Conservation (phyloP, 2,888 invertebrate species). For the Sminthurides aquaticus region DNA sequence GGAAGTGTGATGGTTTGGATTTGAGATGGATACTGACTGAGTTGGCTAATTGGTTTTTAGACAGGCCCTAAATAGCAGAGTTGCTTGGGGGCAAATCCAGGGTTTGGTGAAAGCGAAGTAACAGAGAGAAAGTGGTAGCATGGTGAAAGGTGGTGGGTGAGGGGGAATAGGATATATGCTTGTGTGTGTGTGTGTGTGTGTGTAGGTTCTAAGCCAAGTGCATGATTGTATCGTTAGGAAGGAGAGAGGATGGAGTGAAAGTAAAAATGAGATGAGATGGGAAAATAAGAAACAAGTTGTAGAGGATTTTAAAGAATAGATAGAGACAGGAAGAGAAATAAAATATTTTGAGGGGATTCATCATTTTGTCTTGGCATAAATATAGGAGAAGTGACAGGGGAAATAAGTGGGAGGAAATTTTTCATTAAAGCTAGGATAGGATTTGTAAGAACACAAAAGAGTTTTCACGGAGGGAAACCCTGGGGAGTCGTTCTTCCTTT, state of each 20-base stretch:
- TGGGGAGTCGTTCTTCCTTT: background rate
- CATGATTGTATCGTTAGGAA: too few relatives aligned
- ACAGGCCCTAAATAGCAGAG: background rate
- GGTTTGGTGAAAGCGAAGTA: too few relatives aligned
- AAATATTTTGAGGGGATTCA: background rate
- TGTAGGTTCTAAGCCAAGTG: too few relatives aligned
- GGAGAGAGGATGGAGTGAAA: background rate
- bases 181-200: too few relatives aligned
- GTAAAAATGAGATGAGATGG: background rate
- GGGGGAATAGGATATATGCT: background rate
- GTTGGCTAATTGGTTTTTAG: background rate
- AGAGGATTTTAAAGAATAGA: background rate
- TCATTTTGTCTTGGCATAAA: background rate
- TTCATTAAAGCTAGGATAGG: background rate
- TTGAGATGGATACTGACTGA: background rate
- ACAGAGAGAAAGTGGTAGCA: too few relatives aligned
- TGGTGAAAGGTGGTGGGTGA: background rate
- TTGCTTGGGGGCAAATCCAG: too few relatives aligned
- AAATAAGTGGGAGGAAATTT: background rate
- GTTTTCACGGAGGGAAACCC: background rate
- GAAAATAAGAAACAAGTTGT: background rate
- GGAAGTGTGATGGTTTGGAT: too few relatives aligned
- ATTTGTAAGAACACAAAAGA: background rate
- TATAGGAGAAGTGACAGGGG: background rate
- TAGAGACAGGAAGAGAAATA: background rate